Percentiles rank a stretch among this genome's conserved stretches.
phyloP scores from a whole-genome alignment of 2,888 invertebrate genomes.

The Idaea aversata region DNA sequence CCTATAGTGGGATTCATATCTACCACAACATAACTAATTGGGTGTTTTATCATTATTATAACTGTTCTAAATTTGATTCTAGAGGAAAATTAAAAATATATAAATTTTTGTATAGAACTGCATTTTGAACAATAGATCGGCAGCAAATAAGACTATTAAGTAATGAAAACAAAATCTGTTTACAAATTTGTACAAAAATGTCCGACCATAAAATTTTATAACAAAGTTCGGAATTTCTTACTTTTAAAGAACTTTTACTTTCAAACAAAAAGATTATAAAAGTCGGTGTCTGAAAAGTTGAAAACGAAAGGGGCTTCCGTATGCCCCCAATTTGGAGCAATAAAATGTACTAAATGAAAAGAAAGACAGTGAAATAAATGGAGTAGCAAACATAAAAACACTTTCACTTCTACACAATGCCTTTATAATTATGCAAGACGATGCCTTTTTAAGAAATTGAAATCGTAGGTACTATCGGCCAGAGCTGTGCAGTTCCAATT shows the following conservation, averaged over 20 bases:
- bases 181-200: neutral
- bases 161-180: neutral
- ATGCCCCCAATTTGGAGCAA: neutral
- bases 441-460: slow-evolving; percentile 19
- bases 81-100: no score
- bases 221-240: neutral
- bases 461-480: neutral
- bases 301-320: neutral
- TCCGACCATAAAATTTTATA: neutral
- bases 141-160: neutral
- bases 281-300: neutral
- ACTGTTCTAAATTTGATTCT: no score
- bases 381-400: slow-evolving; percentile 40
- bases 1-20: no score
- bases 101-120: neutral
- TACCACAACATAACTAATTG: no score
- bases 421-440: slow-evolving; percentile 33
- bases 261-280: neutral
- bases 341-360: neutral
- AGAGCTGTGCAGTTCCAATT: no score
- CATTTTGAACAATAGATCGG: neutral
- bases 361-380: neutral
- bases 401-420: slow-evolving; percentile 58
- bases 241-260: neutral
- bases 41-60: no score